phyloP scores from a whole-genome alignment of 2,888 invertebrate species.

The Pomacea canaliculata region DNA sequence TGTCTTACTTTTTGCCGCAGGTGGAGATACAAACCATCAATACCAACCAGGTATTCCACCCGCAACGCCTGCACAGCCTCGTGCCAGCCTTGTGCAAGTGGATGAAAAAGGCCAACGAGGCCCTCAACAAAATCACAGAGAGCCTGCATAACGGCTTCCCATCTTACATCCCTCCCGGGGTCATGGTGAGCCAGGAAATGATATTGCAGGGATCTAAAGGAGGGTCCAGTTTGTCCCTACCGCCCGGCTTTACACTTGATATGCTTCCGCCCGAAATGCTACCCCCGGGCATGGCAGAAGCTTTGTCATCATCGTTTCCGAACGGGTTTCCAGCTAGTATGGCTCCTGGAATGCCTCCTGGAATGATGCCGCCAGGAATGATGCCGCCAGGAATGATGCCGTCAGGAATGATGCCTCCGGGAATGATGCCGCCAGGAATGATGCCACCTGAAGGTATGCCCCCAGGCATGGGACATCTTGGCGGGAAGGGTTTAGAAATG shows the following conservation, averaged over 20 bases:
- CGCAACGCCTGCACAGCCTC: constrained; percentile 5
- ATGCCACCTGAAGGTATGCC: constrained; percentile 5
- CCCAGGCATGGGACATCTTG: constrained; percentile 8
- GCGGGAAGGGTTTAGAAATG: constrained; percentile 6
- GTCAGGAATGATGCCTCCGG: neutral
- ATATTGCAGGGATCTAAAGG: neutral
- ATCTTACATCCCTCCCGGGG: constrained; percentile 9
- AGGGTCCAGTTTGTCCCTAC: neutral
- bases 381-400: constrained; percentile 13
- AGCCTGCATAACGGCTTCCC: constrained; percentile 25
- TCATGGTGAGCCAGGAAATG: neutral
- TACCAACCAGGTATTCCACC: constrained; percentile 21
- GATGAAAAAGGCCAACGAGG: constrained; percentile 17
- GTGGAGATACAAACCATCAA: constrained; percentile 23
- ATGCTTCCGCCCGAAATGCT: constrained; percentile 24
- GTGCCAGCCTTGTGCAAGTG: constrained; percentile 23
- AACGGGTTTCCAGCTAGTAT: neutral
- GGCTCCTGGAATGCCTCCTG: neutral
- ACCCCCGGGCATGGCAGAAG: constrained; percentile 3
- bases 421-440: constrained; percentile 9
- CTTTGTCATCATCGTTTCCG: neutral
- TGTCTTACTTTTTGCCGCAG: constrained; percentile 25
- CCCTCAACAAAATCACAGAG: constrained; percentile 21
- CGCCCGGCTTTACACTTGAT: constrained; percentile 22
- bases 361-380: constrained; percentile 9